phyloP scores from a whole-genome alignment of 1,140 invertebrate species.

The Bombus balteatus region DNA sequence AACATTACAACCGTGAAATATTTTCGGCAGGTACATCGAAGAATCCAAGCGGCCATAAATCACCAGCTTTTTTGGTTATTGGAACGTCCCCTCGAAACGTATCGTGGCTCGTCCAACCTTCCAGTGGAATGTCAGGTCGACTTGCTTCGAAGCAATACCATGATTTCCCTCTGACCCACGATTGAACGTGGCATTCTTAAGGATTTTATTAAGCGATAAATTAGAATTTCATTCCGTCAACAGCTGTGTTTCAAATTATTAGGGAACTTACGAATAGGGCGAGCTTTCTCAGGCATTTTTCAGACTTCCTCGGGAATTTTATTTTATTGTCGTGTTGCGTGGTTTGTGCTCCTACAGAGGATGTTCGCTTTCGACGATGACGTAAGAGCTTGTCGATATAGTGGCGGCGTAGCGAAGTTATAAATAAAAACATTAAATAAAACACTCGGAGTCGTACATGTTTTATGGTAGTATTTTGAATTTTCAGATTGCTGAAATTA shows the following conservation, averaged over 20 bases:
- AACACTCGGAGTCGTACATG: neutral
- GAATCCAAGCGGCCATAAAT: slow-evolving; percentile 54
- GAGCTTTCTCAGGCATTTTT: too few species aligned
- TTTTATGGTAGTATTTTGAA: neutral
- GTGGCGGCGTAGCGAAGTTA: neutral
- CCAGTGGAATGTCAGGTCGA: slow-evolving; percentile 19
- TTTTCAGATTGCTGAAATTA: too few species aligned
- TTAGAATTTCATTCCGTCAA: slow-evolving; percentile 53
- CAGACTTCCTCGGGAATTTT: too few species aligned
- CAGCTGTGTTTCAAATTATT: neutral
- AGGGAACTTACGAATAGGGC: too few species aligned
- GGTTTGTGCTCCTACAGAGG: too few species aligned
- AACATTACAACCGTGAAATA: slow-evolving; percentile 26
- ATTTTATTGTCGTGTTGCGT: neutral
- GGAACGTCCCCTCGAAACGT: slow-evolving; percentile 35
- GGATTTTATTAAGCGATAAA: slow-evolving; percentile 61
- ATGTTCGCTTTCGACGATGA: neutral
- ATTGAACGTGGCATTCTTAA: slow-evolving; percentile 1
- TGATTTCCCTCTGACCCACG: slow-evolving; percentile 25
- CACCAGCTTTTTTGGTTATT: slow-evolving; percentile 48
- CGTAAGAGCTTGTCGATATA: neutral
- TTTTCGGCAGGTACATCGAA: slow-evolving; percentile 28
- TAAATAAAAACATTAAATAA: neutral
- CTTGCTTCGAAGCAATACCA: neutral
- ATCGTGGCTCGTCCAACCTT: neutral